phyloP scores from a whole-genome alignment of 2,888 invertebrate genomes.

The Hylaea fasciaria region DNA sequence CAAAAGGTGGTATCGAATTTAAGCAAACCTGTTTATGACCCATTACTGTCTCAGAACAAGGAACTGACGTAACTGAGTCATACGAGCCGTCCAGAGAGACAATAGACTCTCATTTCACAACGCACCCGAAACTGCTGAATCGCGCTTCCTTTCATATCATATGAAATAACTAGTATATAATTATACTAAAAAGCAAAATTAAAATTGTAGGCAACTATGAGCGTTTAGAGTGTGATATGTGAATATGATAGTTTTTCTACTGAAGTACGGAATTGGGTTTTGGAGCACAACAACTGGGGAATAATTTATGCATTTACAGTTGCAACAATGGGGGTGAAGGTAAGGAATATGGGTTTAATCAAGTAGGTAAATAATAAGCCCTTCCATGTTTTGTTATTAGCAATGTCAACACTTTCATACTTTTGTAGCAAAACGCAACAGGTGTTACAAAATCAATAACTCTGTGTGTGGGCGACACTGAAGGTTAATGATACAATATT shows the following conservation, averaged over 20 bases:
- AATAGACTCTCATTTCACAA: conserved; percentile 40
- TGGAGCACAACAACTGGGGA: no score
- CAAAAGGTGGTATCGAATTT: conserved; percentile 34
- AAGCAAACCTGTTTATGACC: conserved; percentile 56
- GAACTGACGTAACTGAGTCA: conserved; percentile 55
- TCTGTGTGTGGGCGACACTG: conserved; percentile 46
- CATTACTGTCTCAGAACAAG: conserved; percentile 58
- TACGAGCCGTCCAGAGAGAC: conserved; percentile 35
- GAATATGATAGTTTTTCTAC: no score
- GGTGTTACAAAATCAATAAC: conserved; percentile 46
- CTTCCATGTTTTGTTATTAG: not conserved
- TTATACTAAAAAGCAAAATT: conserved; percentile 28
- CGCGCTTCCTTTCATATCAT: conserved; percentile 47
- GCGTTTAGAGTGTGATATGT: not conserved
- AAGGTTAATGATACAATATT: conserved; percentile 34
- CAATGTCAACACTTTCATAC: conserved; percentile 24
- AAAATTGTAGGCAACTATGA: not conserved
- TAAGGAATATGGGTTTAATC: not conserved
- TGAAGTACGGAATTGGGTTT: no score
- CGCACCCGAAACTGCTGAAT: conserved; percentile 47
- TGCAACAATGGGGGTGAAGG: not conserved
- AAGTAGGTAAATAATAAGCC: not conserved
- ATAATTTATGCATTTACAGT: not conserved
- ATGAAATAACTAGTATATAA: conserved; percentile 46
- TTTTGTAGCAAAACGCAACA: conserved; percentile 45